Evolutionary conservation across 2,113 vertebrate genomes (phyloP).

Genomic region (Andinoacara biseriatus): DNA sequence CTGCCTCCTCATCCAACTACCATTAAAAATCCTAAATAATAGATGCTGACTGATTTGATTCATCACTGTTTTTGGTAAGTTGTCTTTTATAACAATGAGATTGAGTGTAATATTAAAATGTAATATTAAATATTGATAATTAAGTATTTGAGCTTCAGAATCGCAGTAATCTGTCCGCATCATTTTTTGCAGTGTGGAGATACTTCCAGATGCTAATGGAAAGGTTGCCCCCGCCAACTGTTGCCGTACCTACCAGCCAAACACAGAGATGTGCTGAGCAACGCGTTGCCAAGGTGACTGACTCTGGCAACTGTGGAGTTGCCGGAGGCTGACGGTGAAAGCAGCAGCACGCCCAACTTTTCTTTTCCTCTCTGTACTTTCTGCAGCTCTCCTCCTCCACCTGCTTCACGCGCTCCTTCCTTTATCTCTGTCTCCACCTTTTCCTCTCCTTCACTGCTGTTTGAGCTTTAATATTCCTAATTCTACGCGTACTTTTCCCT

Average conservation of each 20-base stretch:
- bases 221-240: constrained; percentile 70
- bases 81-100: no score
- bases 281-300: constrained; percentile 70
- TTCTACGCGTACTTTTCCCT: constrained; percentile 6
- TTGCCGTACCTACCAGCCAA: constrained; percentile 48
- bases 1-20: no score
- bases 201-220: constrained; percentile 78
- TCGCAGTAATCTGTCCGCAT: constrained; percentile 17
- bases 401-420: neutral
- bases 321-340: constrained; percentile 2
- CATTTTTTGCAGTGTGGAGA: constrained; percentile 52
- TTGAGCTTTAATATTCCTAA: constrained; percentile 17
- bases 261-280: constrained; percentile 66
- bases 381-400: neutral
- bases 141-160: neutral
- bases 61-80: neutral
- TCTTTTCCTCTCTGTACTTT: no score
- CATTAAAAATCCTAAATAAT: neutral
- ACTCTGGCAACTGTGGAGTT: constrained; percentile 59
- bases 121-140: neutral
- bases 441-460: neutral
- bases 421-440: neutral
- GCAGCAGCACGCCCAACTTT: constrained; percentile 36
- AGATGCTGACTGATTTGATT: no score
- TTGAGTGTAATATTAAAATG: neutral